Conservation (phyloP, 2,888 invertebrate genomes). For the Dione vanillae region DNA sequence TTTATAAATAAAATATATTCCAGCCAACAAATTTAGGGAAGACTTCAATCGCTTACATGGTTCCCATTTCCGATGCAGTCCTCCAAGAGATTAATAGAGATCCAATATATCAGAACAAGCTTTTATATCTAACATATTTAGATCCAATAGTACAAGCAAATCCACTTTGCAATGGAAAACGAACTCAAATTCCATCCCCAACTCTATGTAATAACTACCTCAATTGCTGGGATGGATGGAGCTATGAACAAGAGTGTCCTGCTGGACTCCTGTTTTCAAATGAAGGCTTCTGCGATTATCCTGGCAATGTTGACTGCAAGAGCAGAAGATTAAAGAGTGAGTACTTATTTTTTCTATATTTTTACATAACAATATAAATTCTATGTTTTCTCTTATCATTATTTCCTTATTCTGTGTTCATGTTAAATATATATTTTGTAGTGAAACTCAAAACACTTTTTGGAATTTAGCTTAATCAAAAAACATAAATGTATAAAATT, state of each 20-base stretch:
- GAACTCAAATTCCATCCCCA: constrained; percentile 86
- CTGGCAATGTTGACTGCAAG: constrained; percentile 86
- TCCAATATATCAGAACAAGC: constrained; percentile 69
- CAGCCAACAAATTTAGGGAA: constrained; percentile 59
- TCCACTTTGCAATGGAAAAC: constrained; percentile 72
- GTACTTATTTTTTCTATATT: constrained; percentile 38
- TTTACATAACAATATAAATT: not conserved
- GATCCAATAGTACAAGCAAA: constrained; percentile 65
- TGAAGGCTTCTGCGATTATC: constrained; percentile 86
- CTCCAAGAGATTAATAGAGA: constrained; percentile 68
- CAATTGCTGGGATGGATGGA: constrained; percentile 89
- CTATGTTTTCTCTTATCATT: too few relatives aligned
- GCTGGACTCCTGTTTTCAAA: constrained; percentile 85
- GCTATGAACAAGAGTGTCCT: constrained; percentile 87
- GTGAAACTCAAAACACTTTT: too few relatives aligned
- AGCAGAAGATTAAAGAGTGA: constrained; percentile 72
- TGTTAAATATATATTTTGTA: too few relatives aligned
- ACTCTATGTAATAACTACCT: constrained; percentile 85
- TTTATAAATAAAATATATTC: constrained; percentile 3
- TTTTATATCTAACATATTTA: constrained; percentile 60
- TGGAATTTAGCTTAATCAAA: too few relatives aligned
- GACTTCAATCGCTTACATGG: constrained; percentile 64
- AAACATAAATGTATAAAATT: too few relatives aligned
- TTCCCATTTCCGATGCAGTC: constrained; percentile 74
- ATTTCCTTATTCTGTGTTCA: too few relatives aligned